Conservation (phyloP, 2,888 invertebrate species). For the Drosophila nr. perissopoda region DNA sequence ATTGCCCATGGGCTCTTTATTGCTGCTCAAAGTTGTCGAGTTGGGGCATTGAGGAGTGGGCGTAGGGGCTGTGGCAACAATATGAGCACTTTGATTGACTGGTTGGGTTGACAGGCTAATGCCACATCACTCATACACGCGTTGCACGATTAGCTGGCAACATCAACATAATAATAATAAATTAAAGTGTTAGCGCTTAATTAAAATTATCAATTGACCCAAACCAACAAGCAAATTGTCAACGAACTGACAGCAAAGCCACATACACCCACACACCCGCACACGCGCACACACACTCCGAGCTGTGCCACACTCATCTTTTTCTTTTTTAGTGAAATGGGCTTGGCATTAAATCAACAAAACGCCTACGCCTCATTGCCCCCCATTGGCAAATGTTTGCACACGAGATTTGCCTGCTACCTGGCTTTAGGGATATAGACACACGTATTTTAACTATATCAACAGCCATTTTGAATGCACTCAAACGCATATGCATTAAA, state of each 20-base stretch:
- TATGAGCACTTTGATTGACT: slow-evolving; percentile 38
- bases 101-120: slow-evolving; percentile 34
- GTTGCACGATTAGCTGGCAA: slow-evolving; percentile 38
- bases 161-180: slow-evolving; percentile 65
- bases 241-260: slow-evolving; percentile 31
- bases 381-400: slow-evolving; percentile 26
- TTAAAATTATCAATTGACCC: slow-evolving; percentile 74
- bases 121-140: slow-evolving; percentile 57
- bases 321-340: slow-evolving; percentile 19
- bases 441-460: slow-evolving; percentile 35
- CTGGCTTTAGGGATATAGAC: background rate
- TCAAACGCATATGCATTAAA: slow-evolving; percentile 28
- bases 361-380: slow-evolving; percentile 46
- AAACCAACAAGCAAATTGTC: slow-evolving; percentile 45
- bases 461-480: slow-evolving; percentile 33
- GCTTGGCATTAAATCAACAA: slow-evolving; percentile 39
- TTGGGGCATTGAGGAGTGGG: background rate
- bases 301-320: background rate
- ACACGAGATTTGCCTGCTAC: slow-evolving; percentile 1
- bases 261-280: background rate
- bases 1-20: slow-evolving; percentile 5
- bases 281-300: background rate
- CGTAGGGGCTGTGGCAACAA: background rate
- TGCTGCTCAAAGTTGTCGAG: background rate
- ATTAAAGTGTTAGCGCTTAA: slow-evolving; percentile 81